Base-by-base conservation (phyloP, 2,888 invertebrate genomes). In the Rugalucina vietnamica region DNA sequence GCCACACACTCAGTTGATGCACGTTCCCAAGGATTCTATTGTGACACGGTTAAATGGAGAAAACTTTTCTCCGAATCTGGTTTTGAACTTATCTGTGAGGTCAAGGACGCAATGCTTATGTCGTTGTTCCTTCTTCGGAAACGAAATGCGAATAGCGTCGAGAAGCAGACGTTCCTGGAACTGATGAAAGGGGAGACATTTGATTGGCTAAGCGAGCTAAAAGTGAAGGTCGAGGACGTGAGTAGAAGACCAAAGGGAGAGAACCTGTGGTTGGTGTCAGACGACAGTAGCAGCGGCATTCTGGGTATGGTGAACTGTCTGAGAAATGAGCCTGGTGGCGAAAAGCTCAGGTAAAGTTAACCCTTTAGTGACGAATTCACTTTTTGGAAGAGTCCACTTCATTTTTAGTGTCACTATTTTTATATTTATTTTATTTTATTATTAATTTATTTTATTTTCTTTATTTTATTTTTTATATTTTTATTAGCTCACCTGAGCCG, bases 301-400 rank as follows among this genome's bases (percentile, higher is more conserved):
- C 96, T 98, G 79, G 99, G 99, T 69, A 96, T 99, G 94, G 97
- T 97, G 92, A 97, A 98, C 93, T 99, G 99, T 95, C 96, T 99
- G 89, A 97, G 97, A 92, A 97, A 96, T 91, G 99, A 99, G 96
- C 96, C 97, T 8, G 98, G 98, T 88, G 98, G 98, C 27, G 95
- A 96, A 81, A 96, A 96, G 90, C 96, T 98, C 54, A 96, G 98
- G 93, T 96, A 96, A 10, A 54, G 21, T 54, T 43, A 43, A 43
- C n/a, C n/a, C n/a, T n/a, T n/a, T n/a, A n/a, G n/a, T n/a, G n/a
- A n/a, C n/a, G n/a, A n/a, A n/a, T n/a, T n/a, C n/a, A n/a, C n/a
- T n/a, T n/a, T n/a, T n/a, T n/a, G n/a, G n/a, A n/a, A n/a, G n/a
- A n/a, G n/a, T n/a, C n/a, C n/a, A n/a, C n/a, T n/a, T n/a, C n/a